Evolutionary conservation across 1,140 invertebrate genomes (phyloP), one percentile per base, ranked within the genome.

Genomic region (Trypoxylus dichotomus): DNA sequence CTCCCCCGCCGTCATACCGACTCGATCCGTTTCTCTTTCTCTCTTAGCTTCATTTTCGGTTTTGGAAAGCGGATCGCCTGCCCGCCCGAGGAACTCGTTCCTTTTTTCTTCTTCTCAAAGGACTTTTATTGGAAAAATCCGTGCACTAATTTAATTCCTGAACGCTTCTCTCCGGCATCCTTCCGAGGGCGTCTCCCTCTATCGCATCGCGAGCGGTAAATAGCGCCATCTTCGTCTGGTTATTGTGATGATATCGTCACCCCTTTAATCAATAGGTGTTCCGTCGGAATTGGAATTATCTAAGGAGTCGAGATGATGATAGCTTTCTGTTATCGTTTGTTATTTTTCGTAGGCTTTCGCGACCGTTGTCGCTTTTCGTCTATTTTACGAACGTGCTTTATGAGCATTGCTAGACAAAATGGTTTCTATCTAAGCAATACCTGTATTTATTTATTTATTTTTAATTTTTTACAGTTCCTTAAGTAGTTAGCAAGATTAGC

Each of bases 71-170:
- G 11, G 10, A 47, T 11, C 43, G 43, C 1, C 1, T 47, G 5
- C 15, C 47, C 47, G 11, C 13, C 19, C 11, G 3, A 47, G 43
- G 15, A 54, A n/a, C 19, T 19, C 47, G 11, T 47, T n/a, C 13
- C 47, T 54, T 54, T 54, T 54, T 54, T 54, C 47, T n/a, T 54
- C 47, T 54, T n/a, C 19, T 54, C 47, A n/a, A 54, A 54, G 47
- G 47, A 54, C 47, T 54, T 54, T 19, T 54, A 54, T 54, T n/a
- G 47, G 47, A 54, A 54, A 54, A n/a, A 54, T 54, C 47, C 47
- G 7, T 54, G 47, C 47, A 19, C 47, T 54, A 54, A 54, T 54
- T 54, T 54, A 54, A 54, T 54, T 54, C 47, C 15, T 1, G 47
- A 54, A 54, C 47, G 19, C 3, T 54, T 54, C 47, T 54, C 19